Evolutionary conservation across 2,113 vertebrate species (phyloP), one percentile per base, ranked within the genome.

Genomic region (Cyrtonyx montezumae): DNA sequence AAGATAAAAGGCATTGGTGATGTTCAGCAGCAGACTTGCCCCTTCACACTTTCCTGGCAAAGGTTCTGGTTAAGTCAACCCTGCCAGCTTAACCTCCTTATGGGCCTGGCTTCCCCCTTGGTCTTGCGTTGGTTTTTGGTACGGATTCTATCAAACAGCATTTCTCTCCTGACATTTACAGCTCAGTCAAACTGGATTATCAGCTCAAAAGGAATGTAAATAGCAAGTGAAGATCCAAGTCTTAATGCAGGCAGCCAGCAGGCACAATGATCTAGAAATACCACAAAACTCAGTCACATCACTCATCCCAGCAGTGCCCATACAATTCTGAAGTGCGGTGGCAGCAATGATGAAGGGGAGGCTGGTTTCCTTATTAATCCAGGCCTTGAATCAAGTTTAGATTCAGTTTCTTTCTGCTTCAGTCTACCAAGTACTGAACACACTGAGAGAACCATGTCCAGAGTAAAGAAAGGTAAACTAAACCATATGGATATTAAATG

Each of bases 141-240:
- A 79, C 21, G 76, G 95, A 95, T 93, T 88, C 84, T 95, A 94
- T 95, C 93, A 95, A 90, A 94, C 2, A 94, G 63, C 79, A 74
- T 88, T 95, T 91, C 73, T 87, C 70, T 85, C 74, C 94, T 71
- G 21, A 83, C 91, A 96, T 81, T 86, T 93, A 95, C 4, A 0
- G 67, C 62, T 87, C 91, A 91, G 88, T 58, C 92, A 95, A 95
- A 94, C 87, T 90, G 92, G 89, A 91, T 87, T 86, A 87, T 94
- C 77, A 88, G 81, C 69, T 90, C 80, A 87, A n/a, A 83, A 87
- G 90, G 88, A 96, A 76, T 94, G 92, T 86, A 95, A 90, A 84
- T 84, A 95, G 49, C 86, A 93, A 85, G 51, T n/a, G 89, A 88
- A 78, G 79, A 88, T 87, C 74, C 79, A 84, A 84, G 80, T 42